Evolutionary conservation across 2,888 invertebrate species (phyloP), one percentile per base, ranked within the genome.

Genomic region (Vandiemenella viatica): DNA sequence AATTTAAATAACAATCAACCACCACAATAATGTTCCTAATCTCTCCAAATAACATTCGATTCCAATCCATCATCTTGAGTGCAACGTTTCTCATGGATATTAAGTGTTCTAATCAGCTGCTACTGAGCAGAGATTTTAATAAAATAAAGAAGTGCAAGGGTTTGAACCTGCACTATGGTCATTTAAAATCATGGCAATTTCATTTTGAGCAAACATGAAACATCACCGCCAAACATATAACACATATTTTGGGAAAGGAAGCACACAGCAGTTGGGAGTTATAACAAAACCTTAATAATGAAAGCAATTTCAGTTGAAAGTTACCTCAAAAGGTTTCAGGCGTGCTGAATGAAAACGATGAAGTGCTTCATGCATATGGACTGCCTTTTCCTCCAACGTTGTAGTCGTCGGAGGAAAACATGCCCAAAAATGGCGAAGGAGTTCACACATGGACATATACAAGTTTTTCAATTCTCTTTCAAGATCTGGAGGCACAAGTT

Each of bases 361-460:
- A 56, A 96, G 66, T 1, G 92, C 91, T 57, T 87, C 85, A 58
- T 91, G 86, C 81, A 91, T 91, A 62, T 82, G 79, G n/a, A 82
- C 72, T 1, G 86, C 80, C 65, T 88, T 79, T 18, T 83, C 80
- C 63, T 90, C 86, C 32, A 83, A 68, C 46, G 77, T 76, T 17
- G 80, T 73, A 2, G 80, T 79, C 0, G 81, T 80, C 1, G 83
- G 81, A 2, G 80, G 80, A 71, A 97, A 95, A 65, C 93, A 87
- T 41, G 81, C 76, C 96, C 97, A 98, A 69, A 97, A 88, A 67
- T 96, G 95, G 51, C 88, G 77, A 13, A 96, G 69, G 51, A 98
- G 68, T 69, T 97, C 97, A 53, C 87, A 82, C 4, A 87, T 73
- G 1, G 90, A 87, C 46, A 84, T 73, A 69, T 96, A 95, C 46